phyloP scores from a whole-genome alignment of 92 coral and sea anemone genomes.

The Zoanthus sansibaricus region DNA sequence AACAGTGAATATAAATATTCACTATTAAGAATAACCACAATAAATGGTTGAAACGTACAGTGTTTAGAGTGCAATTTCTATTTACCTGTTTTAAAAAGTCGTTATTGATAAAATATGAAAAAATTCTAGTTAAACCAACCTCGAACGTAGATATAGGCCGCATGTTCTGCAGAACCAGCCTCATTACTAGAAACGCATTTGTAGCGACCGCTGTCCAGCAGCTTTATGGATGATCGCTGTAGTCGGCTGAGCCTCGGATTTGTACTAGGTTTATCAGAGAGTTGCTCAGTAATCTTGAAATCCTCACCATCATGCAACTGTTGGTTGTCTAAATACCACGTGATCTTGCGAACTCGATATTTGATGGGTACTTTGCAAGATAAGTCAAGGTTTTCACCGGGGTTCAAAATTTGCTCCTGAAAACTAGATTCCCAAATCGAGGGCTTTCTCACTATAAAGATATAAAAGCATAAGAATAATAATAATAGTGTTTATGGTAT shows the following conservation, averaged over 20 bases:
- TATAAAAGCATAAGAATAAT: not conserved
- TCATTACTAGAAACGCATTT: constrained; percentile 82
- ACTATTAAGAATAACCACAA: too few species aligned
- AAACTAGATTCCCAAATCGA: constrained; percentile 36
- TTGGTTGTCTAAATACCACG: constrained; percentile 84
- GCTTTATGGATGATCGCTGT: constrained; percentile 57
- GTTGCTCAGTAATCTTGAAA: constrained; percentile 55
- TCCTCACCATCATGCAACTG: constrained; percentile 55
- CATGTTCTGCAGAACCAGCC: constrained; percentile 81
- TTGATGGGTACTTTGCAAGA: constrained; percentile 77
- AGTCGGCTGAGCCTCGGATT: constrained; percentile 61
- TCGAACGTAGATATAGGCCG: constrained; percentile 73
- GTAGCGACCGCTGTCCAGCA: constrained; percentile 86
- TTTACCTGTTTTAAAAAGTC: too few species aligned
- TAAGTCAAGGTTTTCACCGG: constrained; percentile 59
- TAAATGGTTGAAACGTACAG: too few species aligned
- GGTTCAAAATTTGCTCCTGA: constrained; percentile 58
- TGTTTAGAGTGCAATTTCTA: too few species aligned
- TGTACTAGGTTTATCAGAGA: constrained; percentile 21
- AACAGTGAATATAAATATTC: too few species aligned
- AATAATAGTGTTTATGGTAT: too few species aligned
- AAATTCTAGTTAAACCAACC: constrained; percentile 59
- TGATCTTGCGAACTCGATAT: constrained; percentile 60
- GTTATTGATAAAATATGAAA: too few species aligned
- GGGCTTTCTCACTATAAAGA: constrained; percentile 37